Percentiles rank a stretch among this genome's conserved stretches.
phyloP scores from a whole-genome alignment of 2,113 vertebrate genomes.

The Pelecanoides urinatrix region DNA sequence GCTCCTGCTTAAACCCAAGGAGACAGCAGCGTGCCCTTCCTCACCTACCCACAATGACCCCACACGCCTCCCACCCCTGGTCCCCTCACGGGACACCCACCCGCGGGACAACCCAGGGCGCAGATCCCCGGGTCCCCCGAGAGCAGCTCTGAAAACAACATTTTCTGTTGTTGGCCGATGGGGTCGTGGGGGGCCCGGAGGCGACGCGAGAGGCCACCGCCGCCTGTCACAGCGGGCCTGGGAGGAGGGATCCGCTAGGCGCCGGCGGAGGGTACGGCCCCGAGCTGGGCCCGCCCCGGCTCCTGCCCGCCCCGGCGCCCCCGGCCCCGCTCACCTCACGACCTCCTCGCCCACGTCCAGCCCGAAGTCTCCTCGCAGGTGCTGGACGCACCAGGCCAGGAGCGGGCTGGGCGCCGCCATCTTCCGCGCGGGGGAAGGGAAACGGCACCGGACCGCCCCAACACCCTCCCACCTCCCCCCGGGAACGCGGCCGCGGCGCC shows the following conservation, averaged over 20 bases:
- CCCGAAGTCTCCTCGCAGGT: slow-evolving; percentile 81
- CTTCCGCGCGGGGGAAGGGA: slow-evolving; percentile 28
- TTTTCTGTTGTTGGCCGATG: fast-evolving
- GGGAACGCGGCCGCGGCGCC: neutral
- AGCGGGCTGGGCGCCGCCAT: slow-evolving; percentile 64
- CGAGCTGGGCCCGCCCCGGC: neutral
- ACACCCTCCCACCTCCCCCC: neutral
- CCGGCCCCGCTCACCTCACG: slow-evolving; percentile 77
- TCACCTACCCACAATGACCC: too few species aligned
- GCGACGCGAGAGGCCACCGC: neutral
- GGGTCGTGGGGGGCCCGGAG: too few species aligned
- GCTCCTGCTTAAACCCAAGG: neutral
- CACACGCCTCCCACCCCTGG: fast-evolving
- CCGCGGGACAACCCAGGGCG: neutral
- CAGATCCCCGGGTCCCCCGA: too few species aligned
- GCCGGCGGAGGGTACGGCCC: neutral
- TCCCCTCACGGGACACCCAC: neutral
- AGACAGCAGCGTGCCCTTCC: neutral
- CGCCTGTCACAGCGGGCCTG: neutral
- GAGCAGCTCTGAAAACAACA: neutral
- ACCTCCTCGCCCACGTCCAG: slow-evolving; percentile 91
- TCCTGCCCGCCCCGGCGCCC: too few species aligned
- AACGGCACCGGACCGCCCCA: neutral
- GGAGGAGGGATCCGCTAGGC: too few species aligned
- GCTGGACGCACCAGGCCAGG: slow-evolving; percentile 83